These are phyloP conservation scores for Napeogenes inachia DNA, from an alignment of 2,888 invertebrate species.

Conservation along the genomic window DNA sequence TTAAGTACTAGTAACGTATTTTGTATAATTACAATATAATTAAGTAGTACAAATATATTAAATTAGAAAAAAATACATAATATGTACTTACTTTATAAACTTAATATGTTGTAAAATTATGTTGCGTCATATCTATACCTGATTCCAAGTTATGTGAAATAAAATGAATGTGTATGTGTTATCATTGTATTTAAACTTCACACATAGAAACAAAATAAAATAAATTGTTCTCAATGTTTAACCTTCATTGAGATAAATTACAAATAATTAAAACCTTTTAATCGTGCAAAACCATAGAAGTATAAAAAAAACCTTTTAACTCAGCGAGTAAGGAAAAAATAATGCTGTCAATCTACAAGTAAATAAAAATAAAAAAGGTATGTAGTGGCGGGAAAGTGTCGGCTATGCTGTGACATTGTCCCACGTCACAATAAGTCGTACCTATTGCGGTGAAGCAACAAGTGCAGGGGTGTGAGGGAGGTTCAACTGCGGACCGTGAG, in stretches of 20 bases:
- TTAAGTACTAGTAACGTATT: too few relatives aligned
- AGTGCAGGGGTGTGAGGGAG: constrained; percentile 48
- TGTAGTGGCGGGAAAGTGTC: constrained; percentile 11
- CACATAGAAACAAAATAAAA: not conserved
- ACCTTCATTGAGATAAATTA: not conserved
- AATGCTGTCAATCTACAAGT: constrained; percentile 1
- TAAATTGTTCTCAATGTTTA: not conserved
- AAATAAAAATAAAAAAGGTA: constrained; percentile 11
- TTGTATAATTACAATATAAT: too few relatives aligned
- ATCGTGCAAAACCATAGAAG: not conserved
- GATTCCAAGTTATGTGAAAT: too few relatives aligned
- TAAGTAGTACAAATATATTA: too few relatives aligned
- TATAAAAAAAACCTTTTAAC: too few relatives aligned
- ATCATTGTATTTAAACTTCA: too few relatives aligned
- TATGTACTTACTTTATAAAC: too few relatives aligned
- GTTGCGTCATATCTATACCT: too few relatives aligned
- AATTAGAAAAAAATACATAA: too few relatives aligned
- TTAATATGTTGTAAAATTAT: too few relatives aligned
- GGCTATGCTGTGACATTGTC: constrained; percentile 20
- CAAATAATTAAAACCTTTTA: not conserved
- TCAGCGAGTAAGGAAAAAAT: not conserved
- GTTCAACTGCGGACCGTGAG: constrained; percentile 23
- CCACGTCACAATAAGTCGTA: constrained; percentile 29
- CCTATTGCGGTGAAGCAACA: constrained; percentile 45
- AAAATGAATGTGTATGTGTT: too few relatives aligned